These are phyloP conservation scores for Lithophane semibrunnea DNA, from an alignment of 2,888 invertebrate species.

Conservation along the genomic window DNA sequence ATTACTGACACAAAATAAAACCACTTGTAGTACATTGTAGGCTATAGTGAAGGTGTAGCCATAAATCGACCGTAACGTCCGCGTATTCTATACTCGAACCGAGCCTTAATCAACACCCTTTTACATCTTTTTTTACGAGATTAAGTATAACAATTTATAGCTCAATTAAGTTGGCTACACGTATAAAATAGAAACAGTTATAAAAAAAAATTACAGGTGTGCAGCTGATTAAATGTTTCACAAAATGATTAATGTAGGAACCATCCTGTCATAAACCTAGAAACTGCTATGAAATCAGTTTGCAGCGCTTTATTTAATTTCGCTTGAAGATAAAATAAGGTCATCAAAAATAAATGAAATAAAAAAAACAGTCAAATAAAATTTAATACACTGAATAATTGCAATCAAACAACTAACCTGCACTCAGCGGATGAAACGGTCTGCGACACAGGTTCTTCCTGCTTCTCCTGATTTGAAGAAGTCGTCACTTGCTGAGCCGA, in stretches of 20 bases:
- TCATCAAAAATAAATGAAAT: slow-evolving; percentile 62
- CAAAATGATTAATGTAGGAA: background rate
- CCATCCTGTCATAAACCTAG: background rate
- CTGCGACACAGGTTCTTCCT: slow-evolving; percentile 71
- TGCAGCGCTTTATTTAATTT: background rate
- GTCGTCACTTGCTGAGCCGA: slow-evolving; percentile 84
- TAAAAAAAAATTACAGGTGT: slow-evolving; percentile 22
- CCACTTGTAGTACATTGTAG: slow-evolving; percentile 16
- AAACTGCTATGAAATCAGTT: background rate
- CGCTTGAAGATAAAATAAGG: background rate
- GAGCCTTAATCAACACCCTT: slow-evolving; percentile 60
- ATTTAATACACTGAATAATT: slow-evolving; percentile 38
- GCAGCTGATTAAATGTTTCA: slow-evolving; percentile 28
- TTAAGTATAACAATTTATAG: slow-evolving; percentile 54
- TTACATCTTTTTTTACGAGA: slow-evolving; percentile 64
- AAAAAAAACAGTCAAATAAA: slow-evolving; percentile 54
- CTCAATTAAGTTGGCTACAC: slow-evolving; percentile 41
- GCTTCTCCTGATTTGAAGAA: slow-evolving; percentile 70
- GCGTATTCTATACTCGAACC: slow-evolving; percentile 43
- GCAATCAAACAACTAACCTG: slow-evolving; percentile 78
- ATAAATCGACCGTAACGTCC: slow-evolving; percentile 51
- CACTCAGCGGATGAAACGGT: slow-evolving; percentile 71
- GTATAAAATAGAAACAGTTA: slow-evolving; percentile 35
- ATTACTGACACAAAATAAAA: slow-evolving; percentile 17
- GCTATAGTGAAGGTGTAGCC: slow-evolving; percentile 8